Evolutionary conservation across 37 sponge, comb jelly and placozoan species (phyloP), one percentile per base, ranked within the genome.

Genomic region (Haliclona indistincta): DNA sequence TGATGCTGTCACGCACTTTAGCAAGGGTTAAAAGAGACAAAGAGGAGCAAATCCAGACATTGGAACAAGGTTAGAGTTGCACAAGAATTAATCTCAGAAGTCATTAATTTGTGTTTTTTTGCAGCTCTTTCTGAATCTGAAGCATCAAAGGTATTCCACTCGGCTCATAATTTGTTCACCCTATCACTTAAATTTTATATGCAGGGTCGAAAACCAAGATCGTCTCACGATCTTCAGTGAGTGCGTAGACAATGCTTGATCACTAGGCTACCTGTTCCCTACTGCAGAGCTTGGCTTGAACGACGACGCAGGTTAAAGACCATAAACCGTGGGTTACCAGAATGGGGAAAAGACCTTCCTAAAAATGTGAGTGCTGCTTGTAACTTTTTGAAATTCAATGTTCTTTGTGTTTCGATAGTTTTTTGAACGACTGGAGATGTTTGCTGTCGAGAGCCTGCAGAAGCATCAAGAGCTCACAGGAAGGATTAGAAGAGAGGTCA

Each of bases 361-460:
- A 74, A 85, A 20, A 74, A 91, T 56, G 87, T 91, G 54, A 73
- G 86, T 40, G 0, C 38, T 47, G 64, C 19, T 58, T 3, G 8
- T 11, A 75, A n/a, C 11, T 23, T 65, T 1, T 54, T 52, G 22
- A 25, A 56, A 7, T 34, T 3, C 36, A 35, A 65, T 29, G n/a
- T 44, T 64, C 54, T 70, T 8, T 39, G 15, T 63, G 40, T 53
- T 26, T 69, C 13, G 29, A 28, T 69, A 93, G 94, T 93, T 93
- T 53, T 93, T 79, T 84, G 88, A 86, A 43, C 38, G 94, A 23
- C 38, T 93, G 81, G 90, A 89, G 68, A 13, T 77, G 44, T 93
- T 93, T 72, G 82, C 86, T 20, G 56, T 79, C 29, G 94, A 93
- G 76, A 84, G 82, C 36, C 4, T 76, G 4, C 56, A 54, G 65